Conservation (phyloP, 2,888 invertebrate species). For the Phanerotoma sp. region DNA sequence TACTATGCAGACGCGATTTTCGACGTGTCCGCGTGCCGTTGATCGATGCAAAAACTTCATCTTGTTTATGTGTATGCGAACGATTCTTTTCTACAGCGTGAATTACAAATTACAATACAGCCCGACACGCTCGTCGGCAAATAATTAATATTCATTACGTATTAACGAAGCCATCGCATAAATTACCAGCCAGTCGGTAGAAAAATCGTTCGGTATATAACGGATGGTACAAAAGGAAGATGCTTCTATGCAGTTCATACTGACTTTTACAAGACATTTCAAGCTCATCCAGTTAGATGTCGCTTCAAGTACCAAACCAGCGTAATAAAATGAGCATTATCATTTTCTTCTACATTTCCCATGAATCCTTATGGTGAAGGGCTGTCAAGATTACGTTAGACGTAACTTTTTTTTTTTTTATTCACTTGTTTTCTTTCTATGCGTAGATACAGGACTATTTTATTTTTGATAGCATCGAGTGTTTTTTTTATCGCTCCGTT, state of each 20-base stretch:
- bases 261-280: slow-evolving; percentile 33
- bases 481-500: slow-evolving; percentile 54
- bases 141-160: slow-evolving; percentile 58
- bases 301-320: slow-evolving; percentile 36
- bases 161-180: slow-evolving; percentile 56
- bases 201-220: slow-evolving; percentile 27
- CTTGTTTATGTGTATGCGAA: slow-evolving; percentile 7
- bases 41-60: slow-evolving; percentile 5
- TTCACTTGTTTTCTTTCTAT: slow-evolving; percentile 2
- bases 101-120: slow-evolving; percentile 53
- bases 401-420: too few relatives aligned
- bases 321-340: too few relatives aligned
- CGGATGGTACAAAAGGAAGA: slow-evolving; percentile 21
- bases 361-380: background rate
- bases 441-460: slow-evolving; percentile 46
- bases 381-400: background rate
- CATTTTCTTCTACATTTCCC: background rate
- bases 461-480: slow-evolving; percentile 55
- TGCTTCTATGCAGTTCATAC: slow-evolving; percentile 10
- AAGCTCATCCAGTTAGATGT: slow-evolving; percentile 42
- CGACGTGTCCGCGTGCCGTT: slow-evolving; percentile 14
- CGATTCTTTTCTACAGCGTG: slow-evolving; percentile 41
- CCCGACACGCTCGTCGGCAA: slow-evolving; percentile 41
- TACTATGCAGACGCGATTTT: slow-evolving; percentile 24
- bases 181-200: slow-evolving; percentile 41